These are phyloP conservation scores for Hylomyscus alleni DNA, from an alignment of 2,797 vertebrate species.

Conservation along the genomic window DNA sequence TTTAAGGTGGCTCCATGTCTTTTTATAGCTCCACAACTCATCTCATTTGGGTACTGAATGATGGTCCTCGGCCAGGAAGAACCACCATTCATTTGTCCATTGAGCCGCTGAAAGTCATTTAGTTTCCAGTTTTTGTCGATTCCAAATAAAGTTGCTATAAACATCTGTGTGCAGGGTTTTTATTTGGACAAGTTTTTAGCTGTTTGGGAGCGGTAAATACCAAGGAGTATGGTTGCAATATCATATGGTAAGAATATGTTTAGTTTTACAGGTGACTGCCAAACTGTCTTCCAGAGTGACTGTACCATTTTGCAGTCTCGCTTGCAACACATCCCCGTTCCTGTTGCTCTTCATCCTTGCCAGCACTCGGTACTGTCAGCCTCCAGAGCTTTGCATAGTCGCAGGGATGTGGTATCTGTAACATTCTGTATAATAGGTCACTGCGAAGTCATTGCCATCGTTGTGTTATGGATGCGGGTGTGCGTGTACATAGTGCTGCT, in stretches of 20 bases:
- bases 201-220: not conserved
- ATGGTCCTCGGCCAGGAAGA: not conserved
- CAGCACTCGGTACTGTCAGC: not conserved
- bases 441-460: not conserved
- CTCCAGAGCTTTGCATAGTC: not conserved
- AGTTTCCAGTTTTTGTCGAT: not conserved
- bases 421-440: not conserved
- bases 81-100: not conserved
- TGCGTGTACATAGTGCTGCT: not conserved
- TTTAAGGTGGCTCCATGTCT: not conserved
- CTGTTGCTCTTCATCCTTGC: not conserved
- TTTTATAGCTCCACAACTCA: constrained; percentile 2
- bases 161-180: not conserved
- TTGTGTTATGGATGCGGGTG: not conserved
- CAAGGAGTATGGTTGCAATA: not conserved
- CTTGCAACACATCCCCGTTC: not conserved
- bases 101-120: not conserved
- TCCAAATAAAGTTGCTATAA: constrained; percentile 32
- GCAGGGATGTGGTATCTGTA: not conserved
- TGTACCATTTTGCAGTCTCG: not conserved
- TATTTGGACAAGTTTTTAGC: constrained; percentile 8
- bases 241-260: constrained; percentile 1
- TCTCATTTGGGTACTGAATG: not conserved
- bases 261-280: constrained; percentile 52
- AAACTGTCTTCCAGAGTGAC: not conserved